Conservation (phyloP, 2,113 vertebrate species). For the Gymnogyps californianus region DNA sequence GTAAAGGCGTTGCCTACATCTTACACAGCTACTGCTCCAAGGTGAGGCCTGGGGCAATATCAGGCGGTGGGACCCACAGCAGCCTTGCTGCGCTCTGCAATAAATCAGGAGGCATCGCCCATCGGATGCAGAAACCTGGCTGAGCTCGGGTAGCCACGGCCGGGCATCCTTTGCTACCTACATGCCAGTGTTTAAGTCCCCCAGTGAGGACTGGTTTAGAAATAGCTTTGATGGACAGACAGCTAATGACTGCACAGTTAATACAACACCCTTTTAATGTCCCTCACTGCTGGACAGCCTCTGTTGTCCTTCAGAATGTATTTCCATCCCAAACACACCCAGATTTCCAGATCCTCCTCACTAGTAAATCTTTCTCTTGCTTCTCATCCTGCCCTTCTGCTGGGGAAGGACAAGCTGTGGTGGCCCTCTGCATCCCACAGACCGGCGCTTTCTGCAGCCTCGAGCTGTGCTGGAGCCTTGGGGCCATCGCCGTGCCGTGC, state of each 20-base stretch:
- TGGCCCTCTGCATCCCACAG: not conserved
- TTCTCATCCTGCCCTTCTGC: not conserved
- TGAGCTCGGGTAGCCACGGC: not conserved
- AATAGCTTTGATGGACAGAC: not conserved
- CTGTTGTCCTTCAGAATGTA: not conserved
- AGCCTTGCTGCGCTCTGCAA: not conserved
- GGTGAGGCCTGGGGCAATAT: fast-evolving
- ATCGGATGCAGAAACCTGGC: not conserved
- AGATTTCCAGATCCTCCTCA: not conserved
- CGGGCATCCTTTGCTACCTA: not conserved
- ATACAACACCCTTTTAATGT: not conserved
- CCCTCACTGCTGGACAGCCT: not conserved
- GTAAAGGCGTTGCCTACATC: not conserved
- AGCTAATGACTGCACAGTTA: not conserved
- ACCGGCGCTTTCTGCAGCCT: not conserved
- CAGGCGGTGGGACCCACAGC: not conserved
- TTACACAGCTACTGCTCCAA: fast-evolving
- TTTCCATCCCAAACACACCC: not conserved
- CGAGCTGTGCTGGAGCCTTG: fast-evolving
- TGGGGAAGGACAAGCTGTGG: not conserved
- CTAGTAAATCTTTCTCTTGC: not conserved
- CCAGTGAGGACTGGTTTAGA: not conserved
- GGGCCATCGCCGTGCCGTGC: not conserved
- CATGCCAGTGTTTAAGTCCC: fast-evolving
- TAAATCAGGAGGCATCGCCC: not conserved